phyloP scores from a whole-genome alignment of 2,888 invertebrate genomes.

The Mycogona germanica region DNA sequence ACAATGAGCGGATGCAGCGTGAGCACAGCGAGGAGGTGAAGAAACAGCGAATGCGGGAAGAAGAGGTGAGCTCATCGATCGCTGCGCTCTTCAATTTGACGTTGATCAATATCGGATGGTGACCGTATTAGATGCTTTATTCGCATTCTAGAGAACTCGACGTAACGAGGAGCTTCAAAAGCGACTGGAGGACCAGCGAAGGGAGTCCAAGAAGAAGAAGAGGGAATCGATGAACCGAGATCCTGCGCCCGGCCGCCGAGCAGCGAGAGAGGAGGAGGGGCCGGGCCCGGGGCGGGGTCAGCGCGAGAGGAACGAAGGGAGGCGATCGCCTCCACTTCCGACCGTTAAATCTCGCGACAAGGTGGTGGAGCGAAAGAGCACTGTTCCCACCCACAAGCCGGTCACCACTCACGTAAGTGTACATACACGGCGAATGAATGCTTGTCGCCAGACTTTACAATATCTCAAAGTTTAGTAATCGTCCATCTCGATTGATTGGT shows the following conservation, averaged over 20 bases:
- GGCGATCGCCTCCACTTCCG: not conserved
- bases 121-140: too few species aligned
- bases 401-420: too few species aligned
- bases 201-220: slow-evolving; percentile 3
- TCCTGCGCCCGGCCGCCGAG: too few species aligned
- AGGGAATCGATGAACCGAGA: not conserved
- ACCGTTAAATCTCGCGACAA: too few species aligned
- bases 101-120: too few species aligned
- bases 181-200: slow-evolving; percentile 10
- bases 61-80: slow-evolving; percentile 10
- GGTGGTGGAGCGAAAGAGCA: too few species aligned
- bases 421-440: too few species aligned
- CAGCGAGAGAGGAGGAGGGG: slow-evolving; percentile 5
- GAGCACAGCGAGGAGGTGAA: slow-evolving; percentile 18
- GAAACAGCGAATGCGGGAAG: slow-evolving; percentile 16
- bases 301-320: not conserved
- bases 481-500: too few species aligned
- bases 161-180: slow-evolving; percentile 14
- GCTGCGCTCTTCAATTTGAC: too few species aligned
- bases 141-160: not conserved
- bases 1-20: slow-evolving; percentile 15
- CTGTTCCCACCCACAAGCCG: too few species aligned
- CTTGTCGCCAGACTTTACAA: too few species aligned
- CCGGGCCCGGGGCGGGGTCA: not conserved
- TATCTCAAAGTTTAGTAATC: too few species aligned